Conservation (phyloP, 2,113 vertebrate genomes). For the Donacobius atricapilla region DNA sequence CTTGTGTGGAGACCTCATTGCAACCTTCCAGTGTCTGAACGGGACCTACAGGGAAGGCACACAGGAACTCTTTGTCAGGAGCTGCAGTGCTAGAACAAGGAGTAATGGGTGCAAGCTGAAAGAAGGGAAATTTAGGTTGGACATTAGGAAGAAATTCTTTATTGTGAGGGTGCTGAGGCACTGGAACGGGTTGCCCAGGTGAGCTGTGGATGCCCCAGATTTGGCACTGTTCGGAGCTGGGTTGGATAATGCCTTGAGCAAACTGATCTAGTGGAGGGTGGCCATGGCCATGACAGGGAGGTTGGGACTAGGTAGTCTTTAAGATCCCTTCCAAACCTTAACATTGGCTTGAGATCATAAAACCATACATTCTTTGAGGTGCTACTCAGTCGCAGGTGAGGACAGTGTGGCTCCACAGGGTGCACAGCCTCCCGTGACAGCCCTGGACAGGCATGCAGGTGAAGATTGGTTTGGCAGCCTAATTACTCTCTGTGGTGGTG, state of each 20-base stretch:
- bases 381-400: background rate
- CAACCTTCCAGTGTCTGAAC: background rate
- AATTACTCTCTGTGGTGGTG: background rate
- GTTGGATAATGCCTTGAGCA: background rate
- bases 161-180: background rate
- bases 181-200: background rate
- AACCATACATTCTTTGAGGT: background rate
- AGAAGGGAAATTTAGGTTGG: background rate
- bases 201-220: background rate
- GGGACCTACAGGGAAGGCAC: background rate
- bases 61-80: background rate
- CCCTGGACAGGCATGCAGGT: background rate
- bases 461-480: background rate
- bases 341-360: background rate
- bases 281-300: background rate
- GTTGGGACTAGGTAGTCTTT: background rate
- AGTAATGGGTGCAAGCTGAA: background rate
- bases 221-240: background rate
- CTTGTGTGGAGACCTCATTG: background rate
- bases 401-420: accelerated
- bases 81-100: background rate
- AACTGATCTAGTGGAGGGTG: background rate
- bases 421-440: background rate
- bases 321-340: background rate
- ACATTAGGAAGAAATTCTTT: background rate